Percentiles rank a stretch among this genome's conserved stretches.
phyloP scores from a whole-genome alignment of 2,797 vertebrate species.

The Thamnophis elegans region DNA sequence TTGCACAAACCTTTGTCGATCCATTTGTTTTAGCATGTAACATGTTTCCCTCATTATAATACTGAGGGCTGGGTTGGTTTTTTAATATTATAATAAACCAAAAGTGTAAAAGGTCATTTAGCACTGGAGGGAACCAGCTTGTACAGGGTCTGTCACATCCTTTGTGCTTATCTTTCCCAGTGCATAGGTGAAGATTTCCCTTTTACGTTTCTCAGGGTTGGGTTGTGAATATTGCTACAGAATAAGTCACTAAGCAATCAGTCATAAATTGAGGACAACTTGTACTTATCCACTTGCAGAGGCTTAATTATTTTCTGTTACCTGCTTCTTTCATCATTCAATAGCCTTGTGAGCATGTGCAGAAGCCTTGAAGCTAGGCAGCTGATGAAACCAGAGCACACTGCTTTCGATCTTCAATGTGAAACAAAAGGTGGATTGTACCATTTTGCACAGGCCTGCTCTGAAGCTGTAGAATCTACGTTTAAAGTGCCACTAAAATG shows the following conservation, averaged over 20 bases:
- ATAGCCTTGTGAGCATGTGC: background rate
- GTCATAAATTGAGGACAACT: background rate
- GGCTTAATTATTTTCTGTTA: background rate
- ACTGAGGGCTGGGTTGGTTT: no score
- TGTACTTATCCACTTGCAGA: background rate
- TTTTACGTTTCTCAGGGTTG: background rate
- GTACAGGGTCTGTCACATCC: no score
- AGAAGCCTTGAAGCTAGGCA: background rate
- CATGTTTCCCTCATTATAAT: no score
- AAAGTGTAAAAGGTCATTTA: no score
- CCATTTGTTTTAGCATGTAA: no score
- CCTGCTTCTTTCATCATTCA: background rate
- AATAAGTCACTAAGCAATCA: background rate
- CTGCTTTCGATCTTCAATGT: background rate
- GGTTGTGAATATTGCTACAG: background rate
- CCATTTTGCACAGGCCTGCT: background rate
- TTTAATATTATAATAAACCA: no score
- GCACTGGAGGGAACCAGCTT: no score
- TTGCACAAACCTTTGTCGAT: no score
- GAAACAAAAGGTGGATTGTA: background rate
- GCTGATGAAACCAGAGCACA: background rate
- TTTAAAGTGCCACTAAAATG: conserved; percentile 13
- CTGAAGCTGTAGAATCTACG: background rate
- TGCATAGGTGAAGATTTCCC: background rate
- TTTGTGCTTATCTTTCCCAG: no score